A percentile compares a stretch with the other conserved stretches of the same genome.
phyloP scores from a whole-genome alignment of 2,797 vertebrate genomes.

The Sebastes itinus region DNA sequence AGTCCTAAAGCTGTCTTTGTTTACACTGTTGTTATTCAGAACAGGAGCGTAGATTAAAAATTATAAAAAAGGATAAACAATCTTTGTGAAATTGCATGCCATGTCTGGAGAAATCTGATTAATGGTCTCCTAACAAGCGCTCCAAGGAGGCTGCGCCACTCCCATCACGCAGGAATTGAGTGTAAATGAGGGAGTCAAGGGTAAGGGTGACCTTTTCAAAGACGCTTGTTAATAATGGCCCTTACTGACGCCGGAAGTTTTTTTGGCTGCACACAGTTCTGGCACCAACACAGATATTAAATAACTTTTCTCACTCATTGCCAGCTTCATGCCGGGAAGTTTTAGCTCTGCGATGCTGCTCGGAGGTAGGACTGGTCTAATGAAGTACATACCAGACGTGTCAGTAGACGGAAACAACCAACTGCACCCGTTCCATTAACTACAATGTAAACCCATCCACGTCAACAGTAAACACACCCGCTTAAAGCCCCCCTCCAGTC shows the following conservation, averaged over 20 bases:
- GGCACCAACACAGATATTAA: background rate
- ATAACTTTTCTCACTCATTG: background rate
- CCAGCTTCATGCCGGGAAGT: background rate
- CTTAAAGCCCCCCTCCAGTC: no score
- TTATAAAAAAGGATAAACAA: slow-evolving; percentile 10
- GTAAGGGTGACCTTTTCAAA: slow-evolving; percentile 54
- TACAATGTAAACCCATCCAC: no score
- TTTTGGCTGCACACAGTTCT: background rate
- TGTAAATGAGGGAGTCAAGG: slow-evolving; percentile 49
- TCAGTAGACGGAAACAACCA: background rate
- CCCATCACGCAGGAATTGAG: slow-evolving; percentile 2
- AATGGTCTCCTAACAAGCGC: slow-evolving; percentile 47
- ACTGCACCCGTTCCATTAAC: no score
- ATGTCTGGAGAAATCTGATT: slow-evolving; percentile 49
- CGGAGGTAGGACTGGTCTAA: background rate
- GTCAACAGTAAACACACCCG: no score
- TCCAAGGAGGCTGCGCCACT: slow-evolving; percentile 24
- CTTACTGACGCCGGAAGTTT: background rate
- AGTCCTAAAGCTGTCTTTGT: slow-evolving; percentile 6
- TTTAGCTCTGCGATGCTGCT: background rate
- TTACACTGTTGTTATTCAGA: slow-evolving; percentile 1
- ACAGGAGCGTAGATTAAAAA: background rate
- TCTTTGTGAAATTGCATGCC: slow-evolving; percentile 27
- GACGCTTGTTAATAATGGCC: slow-evolving; percentile 22
- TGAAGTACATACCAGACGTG: background rate